Base-by-base conservation (phyloP, 2,888 invertebrate species). In the Linnaemya tessellans region DNA sequence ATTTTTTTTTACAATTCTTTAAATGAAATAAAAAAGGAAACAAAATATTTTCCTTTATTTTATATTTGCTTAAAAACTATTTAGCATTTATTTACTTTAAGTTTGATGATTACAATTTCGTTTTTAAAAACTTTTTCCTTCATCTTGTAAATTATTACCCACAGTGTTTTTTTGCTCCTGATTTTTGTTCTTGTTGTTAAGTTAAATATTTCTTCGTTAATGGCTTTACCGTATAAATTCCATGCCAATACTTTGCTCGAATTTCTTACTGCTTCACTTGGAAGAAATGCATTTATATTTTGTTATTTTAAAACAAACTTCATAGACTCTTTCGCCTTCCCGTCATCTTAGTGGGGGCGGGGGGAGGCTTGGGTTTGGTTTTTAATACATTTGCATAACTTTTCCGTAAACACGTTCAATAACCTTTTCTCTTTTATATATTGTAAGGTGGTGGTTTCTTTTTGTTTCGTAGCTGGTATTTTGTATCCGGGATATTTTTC, bases 311-410 rank as follows among this genome's bases (percentile, higher is more conserved):
- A 67, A 65, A 58, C 38, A 46, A 58, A 65, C 54, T 73, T 49
- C 65, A 73, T 73, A 70, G 70, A 77, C 82, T 60, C 65, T 70
- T 81, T 64, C 64, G 58, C 64, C 77, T 77, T 64, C 43, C 64
- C 70, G 77, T 58, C 70, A 77, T 77, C 77, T 81, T 70, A 25
- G 15, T 4, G 10, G 30, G 43, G 15, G 25, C 64, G 38, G 15
- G 8, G 10, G 30, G 43, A 18, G 25, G 51, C 51, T 60, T 49
- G n/a, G 0, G 22, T 43, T 18, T 18, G 8, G 54, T 38, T 41
- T 54, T 46, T 65, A 46, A 79, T 82, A 85, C 54, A 85, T 85
- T 85, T 85, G 84, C 84, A 85, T 85, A 85, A 85, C 81, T 85
- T 73, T 78, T 15, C 41, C 64, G 81, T 70, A 79, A 85, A 85